Evolutionary conservation across 2,113 vertebrate genomes (phyloP).

Genomic region (Pogonocichla stellata): DNA sequence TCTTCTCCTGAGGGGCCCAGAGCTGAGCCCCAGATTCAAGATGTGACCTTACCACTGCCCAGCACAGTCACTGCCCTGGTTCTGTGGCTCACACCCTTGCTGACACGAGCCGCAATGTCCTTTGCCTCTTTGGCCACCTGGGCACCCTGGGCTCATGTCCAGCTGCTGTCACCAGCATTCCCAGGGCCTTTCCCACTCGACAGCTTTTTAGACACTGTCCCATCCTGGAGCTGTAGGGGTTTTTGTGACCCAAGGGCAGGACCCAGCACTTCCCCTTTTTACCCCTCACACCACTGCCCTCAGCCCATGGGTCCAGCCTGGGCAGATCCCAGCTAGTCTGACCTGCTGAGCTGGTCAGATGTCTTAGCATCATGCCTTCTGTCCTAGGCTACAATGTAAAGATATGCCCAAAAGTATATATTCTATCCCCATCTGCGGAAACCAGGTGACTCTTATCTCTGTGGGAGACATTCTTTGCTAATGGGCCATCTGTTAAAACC

Average conservation of each 20-base stretch:
- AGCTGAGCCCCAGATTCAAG: not conserved
- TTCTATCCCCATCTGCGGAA: no score
- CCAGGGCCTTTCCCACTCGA: not conserved
- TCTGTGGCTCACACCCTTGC: not conserved
- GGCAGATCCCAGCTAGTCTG: not conserved
- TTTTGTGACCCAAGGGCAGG: not conserved
- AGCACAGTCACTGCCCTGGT: no score
- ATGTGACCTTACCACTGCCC: no score
- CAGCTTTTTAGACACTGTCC: not conserved
- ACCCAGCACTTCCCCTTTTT: fast-evolving
- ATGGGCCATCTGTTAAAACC: no score
- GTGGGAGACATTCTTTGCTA: no score
- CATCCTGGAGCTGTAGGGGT: not conserved
- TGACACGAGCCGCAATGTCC: not conserved
- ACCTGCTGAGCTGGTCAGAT: not conserved
- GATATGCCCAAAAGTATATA: no score
- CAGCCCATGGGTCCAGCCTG: no score
- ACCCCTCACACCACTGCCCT: not conserved
- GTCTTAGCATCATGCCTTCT: not conserved
- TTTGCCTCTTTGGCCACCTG: not conserved
- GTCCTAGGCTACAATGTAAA: no score
- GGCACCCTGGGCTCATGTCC: fast-evolving
- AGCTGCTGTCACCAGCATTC: fast-evolving
- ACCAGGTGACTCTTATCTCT: no score
- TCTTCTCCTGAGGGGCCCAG: not conserved